Conservation (phyloP, 2,113 vertebrate genomes). For the Scophthalmus maximus region DNA sequence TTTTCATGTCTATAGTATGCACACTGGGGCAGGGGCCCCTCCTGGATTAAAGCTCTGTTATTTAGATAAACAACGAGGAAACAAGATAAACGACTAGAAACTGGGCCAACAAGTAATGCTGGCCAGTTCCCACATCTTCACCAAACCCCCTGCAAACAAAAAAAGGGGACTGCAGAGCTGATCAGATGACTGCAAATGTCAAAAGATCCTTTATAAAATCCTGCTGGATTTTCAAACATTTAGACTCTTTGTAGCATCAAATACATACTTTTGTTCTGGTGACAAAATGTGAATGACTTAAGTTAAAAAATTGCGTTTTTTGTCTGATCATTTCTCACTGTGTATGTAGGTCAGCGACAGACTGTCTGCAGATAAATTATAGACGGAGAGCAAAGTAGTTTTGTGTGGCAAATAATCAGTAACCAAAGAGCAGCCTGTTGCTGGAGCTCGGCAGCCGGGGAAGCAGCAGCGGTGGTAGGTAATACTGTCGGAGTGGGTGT, state of each 20-base stretch:
- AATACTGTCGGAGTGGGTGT: constrained; percentile 20
- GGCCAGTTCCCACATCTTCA: constrained; percentile 29
- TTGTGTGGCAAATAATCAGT: constrained; percentile 64
- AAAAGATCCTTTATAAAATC: neutral
- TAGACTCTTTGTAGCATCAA: neutral
- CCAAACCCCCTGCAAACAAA: constrained; percentile 1
- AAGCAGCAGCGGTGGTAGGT: constrained; percentile 31
- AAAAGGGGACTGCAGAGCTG: neutral
- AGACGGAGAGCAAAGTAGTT: constrained; percentile 48
- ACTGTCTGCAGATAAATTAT: constrained; percentile 51
- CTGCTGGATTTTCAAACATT: neutral
- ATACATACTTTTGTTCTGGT: neutral
- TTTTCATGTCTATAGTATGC: constrained; percentile 64
- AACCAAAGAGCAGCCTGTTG: constrained; percentile 59
- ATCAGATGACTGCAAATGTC: neutral
- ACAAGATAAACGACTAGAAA: constrained; percentile 64
- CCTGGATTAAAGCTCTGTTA: constrained; percentile 64
- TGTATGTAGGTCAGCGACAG: constrained; percentile 60
- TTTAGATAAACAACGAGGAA: constrained; percentile 66
- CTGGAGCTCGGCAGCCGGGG: constrained; percentile 18
- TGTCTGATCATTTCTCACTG: constrained; percentile 15
- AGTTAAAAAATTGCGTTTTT: neutral
- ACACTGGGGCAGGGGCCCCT: constrained; percentile 41
- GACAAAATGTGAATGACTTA: no score
- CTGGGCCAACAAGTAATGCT: constrained; percentile 62